A percentile compares a stretch with the other conserved stretches of the same genome.
These are phyloP conservation scores for Mimachlamys varia DNA, from an alignment of 2,888 invertebrate species.

Conservation along the genomic window DNA sequence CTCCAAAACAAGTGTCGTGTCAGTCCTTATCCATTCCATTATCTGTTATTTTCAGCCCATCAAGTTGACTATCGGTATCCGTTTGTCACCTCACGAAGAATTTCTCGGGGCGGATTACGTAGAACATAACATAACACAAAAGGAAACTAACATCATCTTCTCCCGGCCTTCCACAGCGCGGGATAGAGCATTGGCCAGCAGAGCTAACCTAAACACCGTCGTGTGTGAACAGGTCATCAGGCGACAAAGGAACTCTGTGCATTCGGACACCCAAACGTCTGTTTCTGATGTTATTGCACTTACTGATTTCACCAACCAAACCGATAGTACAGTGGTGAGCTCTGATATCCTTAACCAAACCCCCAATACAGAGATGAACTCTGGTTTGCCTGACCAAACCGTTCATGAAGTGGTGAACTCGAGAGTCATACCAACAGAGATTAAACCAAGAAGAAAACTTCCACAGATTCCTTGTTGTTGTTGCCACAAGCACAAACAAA, in stretches of 20 bases:
- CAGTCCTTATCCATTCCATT: too few species aligned
- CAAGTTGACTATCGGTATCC: conserved; percentile 82
- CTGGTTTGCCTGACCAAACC: neutral
- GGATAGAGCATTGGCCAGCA: neutral
- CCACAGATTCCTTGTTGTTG: neutral
- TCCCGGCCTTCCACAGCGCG: neutral
- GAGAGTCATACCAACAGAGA: neutral
- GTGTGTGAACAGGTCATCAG: neutral
- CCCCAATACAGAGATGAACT: neutral
- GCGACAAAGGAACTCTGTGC: neutral
- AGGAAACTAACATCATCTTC: neutral
- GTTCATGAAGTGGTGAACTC: neutral
- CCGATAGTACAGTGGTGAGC: neutral
- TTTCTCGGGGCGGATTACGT: conserved; percentile 95
- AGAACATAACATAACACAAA: conserved; percentile 85
- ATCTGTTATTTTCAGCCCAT: conserved; percentile 81
- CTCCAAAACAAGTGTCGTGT: too few species aligned
- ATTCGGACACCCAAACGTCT: neutral
- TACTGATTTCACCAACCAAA: neutral
- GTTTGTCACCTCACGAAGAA: conserved; percentile 91
- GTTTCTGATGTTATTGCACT: neutral
- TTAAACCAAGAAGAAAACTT: neutral
- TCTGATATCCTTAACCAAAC: neutral
- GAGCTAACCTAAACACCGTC: neutral
- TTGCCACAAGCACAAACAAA: neutral